Conservation (phyloP, 2,888 invertebrate genomes). For the Hoplodrina blanda region DNA sequence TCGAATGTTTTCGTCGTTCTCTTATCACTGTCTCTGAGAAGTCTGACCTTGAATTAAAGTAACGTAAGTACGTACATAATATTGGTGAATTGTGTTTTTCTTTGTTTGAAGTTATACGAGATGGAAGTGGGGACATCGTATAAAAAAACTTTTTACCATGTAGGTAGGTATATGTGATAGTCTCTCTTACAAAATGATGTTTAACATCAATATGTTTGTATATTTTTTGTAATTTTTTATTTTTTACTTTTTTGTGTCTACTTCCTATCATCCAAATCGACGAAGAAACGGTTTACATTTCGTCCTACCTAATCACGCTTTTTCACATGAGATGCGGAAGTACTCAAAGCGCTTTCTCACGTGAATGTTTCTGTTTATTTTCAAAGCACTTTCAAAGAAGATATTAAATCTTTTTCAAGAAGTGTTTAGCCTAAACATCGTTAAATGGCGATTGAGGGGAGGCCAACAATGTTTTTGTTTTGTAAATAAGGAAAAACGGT, state of each 20-base stretch:
- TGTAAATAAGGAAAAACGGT: constrained; percentile 65
- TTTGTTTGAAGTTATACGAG: constrained; percentile 16
- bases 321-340: background rate
- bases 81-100: background rate
- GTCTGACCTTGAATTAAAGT: constrained; percentile 35
- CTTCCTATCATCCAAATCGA: too few species aligned
- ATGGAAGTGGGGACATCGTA: too few species aligned
- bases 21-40: constrained; percentile 23
- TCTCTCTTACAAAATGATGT: too few species aligned
- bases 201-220: too few species aligned
- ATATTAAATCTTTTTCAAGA: constrained; percentile 32
- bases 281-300: too few species aligned
- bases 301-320: too few species aligned
- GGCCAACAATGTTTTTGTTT: constrained; percentile 51
- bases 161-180: too few species aligned
- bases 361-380: constrained; percentile 31
- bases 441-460: constrained; percentile 29
- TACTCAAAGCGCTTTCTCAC: constrained; percentile 2
- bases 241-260: too few species aligned
- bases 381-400: constrained; percentile 21
- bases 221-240: too few species aligned
- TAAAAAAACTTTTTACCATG: too few species aligned
- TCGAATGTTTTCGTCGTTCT: constrained; percentile 25
- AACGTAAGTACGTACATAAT: constrained; percentile 11
- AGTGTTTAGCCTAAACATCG: constrained; percentile 31